Base-by-base conservation (phyloP, 2,888 invertebrate species). In the Parapristionchus giblindavisi region DNA sequence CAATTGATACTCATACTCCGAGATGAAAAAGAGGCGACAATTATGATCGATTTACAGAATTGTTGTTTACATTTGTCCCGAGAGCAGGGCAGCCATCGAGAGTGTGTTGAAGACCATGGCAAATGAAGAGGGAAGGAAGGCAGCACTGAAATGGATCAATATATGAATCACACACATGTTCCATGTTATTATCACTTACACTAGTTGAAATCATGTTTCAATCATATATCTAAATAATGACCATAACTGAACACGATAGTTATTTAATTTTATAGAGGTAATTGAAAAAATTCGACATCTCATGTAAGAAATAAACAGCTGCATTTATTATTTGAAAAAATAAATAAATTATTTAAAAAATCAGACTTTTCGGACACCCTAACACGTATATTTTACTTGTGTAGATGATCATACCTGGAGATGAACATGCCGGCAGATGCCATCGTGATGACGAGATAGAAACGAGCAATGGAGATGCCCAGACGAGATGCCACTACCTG, bases 71-170 rank as follows among this genome's bases (percentile, higher is more conserved):
- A 80, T 79, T 68, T 80, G 56, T 61, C 81, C 84, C 21, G 92
- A 92, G 91, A 95, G 94, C 95, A 96, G 97, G 78, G 94, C 93
- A 17, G 94, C 95, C 84, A 94, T 91, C 0, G 95, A 94, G 1
- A 93, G 92, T 83, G 93, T 92, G 66, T 92, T 92, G 86, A 95
- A 91, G 84, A 94, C 94, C 92, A 94, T 93, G 77, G 96, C 93
- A 91, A 97, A 98, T n/a, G 94, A 93, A 4, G 95, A 94, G 0
- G 99, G 99, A 77, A 99, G 89, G 90, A 94, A 93, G 1, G 97
- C 94, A 1, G 94, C 92, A 80, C 83, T 79, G 56, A 40, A 81
- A 68, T 56, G 17, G n/a, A 36, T 27, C 4, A 11, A 29, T n/a
- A n/a, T n/a, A n/a, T n/a, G n/a, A n/a, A n/a, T n/a, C n/a, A n/a